These are phyloP conservation scores for Drosophila aff. DNA, from an alignment of 1,140 invertebrate genomes.

Conservation along the genomic window DNA sequence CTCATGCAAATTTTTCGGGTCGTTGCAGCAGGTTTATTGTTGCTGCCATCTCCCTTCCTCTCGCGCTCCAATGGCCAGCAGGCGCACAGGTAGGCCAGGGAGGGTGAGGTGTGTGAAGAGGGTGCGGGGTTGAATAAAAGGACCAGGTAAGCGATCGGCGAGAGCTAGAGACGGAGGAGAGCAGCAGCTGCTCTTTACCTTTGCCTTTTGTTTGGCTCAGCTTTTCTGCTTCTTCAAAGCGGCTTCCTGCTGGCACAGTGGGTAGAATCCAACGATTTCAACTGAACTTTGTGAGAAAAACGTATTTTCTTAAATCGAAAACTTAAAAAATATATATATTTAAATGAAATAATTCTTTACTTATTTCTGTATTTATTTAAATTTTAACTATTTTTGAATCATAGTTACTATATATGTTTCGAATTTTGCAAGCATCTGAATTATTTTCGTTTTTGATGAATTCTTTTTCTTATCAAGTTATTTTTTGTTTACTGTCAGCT, in stretches of 20 bases:
- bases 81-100: constrained; percentile 17
- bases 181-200: constrained; percentile 36
- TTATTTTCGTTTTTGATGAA: not conserved
- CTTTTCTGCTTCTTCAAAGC: constrained; percentile 38
- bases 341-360: too few species aligned
- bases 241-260: constrained; percentile 31
- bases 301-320: too few species aligned
- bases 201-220: constrained; percentile 47
- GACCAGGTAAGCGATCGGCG: constrained; percentile 44
- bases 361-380: not conserved
- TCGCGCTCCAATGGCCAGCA: constrained; percentile 4
- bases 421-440: too few species aligned
- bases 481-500: not conserved
- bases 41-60: constrained; percentile 22
- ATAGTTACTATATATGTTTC: not conserved
- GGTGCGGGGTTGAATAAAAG: constrained; percentile 13
- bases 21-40: constrained; percentile 45
- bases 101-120: constrained; percentile 1
- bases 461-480: not conserved
- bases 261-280: not conserved
- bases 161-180: constrained; percentile 15
- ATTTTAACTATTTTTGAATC: not conserved
- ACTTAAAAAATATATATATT: too few species aligned
- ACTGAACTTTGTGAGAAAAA: not conserved
- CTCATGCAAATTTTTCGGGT: constrained; percentile 45